Base-by-base conservation (phyloP, 2,888 invertebrate species). In the Ophion ventricosus region DNA sequence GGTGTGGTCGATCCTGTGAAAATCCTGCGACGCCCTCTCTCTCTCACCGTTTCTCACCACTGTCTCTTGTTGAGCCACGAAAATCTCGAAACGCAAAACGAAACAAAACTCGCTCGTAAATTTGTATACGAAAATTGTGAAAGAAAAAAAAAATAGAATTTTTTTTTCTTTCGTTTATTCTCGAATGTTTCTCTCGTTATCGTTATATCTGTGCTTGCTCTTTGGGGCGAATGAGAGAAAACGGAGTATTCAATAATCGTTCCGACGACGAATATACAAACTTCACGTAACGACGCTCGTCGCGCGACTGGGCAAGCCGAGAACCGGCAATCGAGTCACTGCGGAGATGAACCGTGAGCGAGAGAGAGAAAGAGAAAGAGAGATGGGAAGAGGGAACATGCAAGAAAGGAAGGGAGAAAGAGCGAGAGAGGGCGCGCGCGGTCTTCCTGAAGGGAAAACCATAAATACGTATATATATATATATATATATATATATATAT, bases 291-390 rank as follows among this genome's bases (percentile, higher is more conserved):
- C 85, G 86, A 86, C 84, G 85, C 85, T 84, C 82, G 83, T 84
- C 87, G 87, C 86, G 87, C 87, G 84, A 86, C 88, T 85, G 86
- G 86, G 73, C 83, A 82, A 66, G 69, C 69, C 80, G 76, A 78
- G 78, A 87, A 83, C 85, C 83, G 85, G 72, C 78, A 79, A 69
- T 64, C 77, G 74, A 83, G 84, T 80, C 75, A 81, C 57, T 69
- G 78, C 78, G 70, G 69, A 49, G 49, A 56, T 40, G 76, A 80
- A 64, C 11, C 29, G 43, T 57, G 54, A 72, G 72, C 10, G 25
- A 66, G 69, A 63, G 69, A 66, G 76, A 76, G 63, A 63, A 57
- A 56, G 57, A 20, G 40, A 40, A 59, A 20, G 56, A 35, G 67
- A 64, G 63, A 49, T 10, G 64, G 54, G 49, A 69, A 75, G 76